Percentiles rank a stretch among this genome's conserved stretches.
Evolutionary conservation across 2,888 invertebrate species (phyloP).

Genomic region (Temnothorax unifasciatus): DNA sequence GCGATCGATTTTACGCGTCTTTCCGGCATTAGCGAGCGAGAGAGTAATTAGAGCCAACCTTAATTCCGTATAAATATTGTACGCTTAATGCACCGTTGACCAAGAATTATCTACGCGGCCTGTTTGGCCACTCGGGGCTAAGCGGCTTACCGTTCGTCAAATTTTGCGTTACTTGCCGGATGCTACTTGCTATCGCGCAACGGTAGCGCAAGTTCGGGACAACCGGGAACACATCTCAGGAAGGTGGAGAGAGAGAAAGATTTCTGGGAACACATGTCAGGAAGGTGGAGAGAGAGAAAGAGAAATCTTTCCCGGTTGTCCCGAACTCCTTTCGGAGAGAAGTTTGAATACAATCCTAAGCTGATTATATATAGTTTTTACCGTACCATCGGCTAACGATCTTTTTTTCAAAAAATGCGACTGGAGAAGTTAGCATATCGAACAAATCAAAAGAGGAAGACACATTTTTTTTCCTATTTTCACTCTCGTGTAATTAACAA

Average conservation of each 20-base stretch:
- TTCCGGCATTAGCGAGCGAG: conserved; percentile 20
- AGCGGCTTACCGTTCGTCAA: conserved; percentile 68
- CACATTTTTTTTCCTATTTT: neutral
- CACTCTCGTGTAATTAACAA: neutral
- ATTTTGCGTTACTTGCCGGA: conserved; percentile 57
- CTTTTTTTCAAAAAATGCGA: neutral
- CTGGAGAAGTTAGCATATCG: neutral
- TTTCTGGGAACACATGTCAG: neutral
- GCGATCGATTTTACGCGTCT: conserved; percentile 30
- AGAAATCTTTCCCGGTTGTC: no score
- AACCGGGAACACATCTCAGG: neutral
- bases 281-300: neutral
- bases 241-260: neutral
- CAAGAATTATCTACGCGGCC: conserved; percentile 67
- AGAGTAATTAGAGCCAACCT: conserved; percentile 46
- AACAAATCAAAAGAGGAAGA: neutral
- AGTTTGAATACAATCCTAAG: neutral
- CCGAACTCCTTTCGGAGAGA: neutral
- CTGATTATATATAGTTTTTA: neutral
- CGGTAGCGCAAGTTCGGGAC: conserved; percentile 1
- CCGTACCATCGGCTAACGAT: neutral
- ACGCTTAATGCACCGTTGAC: conserved; percentile 68
- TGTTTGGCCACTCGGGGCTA: conserved; percentile 67
- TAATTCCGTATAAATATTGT: conserved; percentile 72
- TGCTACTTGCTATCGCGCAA: conserved; percentile 24